A percentile compares a stretch with the other conserved stretches of the same genome.
Conservation (phyloP, 1,140 invertebrate genomes). For the Coenobita brevimanus region DNA sequence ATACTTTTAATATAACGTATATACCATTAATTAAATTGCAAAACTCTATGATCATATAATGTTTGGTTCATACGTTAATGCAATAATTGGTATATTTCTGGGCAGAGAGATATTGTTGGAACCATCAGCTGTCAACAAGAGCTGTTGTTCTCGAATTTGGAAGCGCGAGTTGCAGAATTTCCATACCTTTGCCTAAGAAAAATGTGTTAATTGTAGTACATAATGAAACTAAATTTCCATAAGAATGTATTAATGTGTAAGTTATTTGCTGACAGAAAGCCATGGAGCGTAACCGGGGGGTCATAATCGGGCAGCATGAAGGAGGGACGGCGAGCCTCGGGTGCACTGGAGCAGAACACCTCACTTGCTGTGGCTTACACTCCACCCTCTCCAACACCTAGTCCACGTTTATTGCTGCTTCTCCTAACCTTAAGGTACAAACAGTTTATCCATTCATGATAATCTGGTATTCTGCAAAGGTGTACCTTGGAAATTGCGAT, state of each 20-base stretch:
- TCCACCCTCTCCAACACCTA: slow-evolving; percentile 37
- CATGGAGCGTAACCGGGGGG: slow-evolving; percentile 69
- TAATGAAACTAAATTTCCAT: not conserved
- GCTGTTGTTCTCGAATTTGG: slow-evolving; percentile 9
- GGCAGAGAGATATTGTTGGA: slow-evolving; percentile 30
- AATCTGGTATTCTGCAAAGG: not conserved
- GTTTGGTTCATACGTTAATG: not conserved
- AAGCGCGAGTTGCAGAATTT: not conserved
- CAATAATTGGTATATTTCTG: not conserved
- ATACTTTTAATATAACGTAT: too few relatives aligned
- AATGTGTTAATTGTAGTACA: not conserved
- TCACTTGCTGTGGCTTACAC: slow-evolving; percentile 22
- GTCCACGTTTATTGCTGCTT: slow-evolving; percentile 8
- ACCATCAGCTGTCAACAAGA: slow-evolving; percentile 53
- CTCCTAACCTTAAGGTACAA: slow-evolving; percentile 35
- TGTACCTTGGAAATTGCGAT: not conserved
- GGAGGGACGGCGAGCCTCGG: slow-evolving; percentile 59
- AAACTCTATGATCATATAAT: not conserved
- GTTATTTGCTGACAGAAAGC: slow-evolving; percentile 60
- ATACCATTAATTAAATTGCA: not conserved
- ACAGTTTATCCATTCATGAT: not conserved
- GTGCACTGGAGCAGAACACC: slow-evolving; percentile 68
- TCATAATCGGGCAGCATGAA: slow-evolving; percentile 67
- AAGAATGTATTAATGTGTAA: not conserved
- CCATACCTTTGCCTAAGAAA: not conserved